A percentile compares a stretch with the other conserved stretches of the same genome.
Conservation (phyloP, 2,888 invertebrate species). For the Dastarcus helophoroides region DNA sequence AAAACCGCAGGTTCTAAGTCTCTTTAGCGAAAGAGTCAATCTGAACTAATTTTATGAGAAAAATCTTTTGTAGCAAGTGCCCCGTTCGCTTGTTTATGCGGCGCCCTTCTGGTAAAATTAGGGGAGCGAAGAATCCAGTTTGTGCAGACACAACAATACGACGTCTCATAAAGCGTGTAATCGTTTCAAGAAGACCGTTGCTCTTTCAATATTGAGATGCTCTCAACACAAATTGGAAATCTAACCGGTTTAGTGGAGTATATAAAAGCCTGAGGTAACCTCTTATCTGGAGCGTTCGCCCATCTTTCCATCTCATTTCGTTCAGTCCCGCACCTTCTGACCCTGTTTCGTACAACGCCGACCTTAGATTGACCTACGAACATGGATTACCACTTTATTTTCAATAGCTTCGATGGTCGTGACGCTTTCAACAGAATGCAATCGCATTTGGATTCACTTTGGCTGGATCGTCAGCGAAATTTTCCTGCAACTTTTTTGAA, state of each 20-base stretch:
- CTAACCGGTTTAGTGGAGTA: conserved; percentile 25
- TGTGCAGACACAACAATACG: conserved; percentile 3
- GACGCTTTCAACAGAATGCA: background rate
- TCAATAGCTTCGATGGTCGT: background rate
- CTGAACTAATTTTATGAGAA: too few relatives aligned
- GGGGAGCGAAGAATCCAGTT: too few relatives aligned
- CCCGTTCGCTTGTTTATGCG: too few relatives aligned
- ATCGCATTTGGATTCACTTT: background rate
- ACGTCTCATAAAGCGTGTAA: conserved; percentile 15
- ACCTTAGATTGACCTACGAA: conserved; percentile 18
- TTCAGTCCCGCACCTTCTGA: conserved; percentile 18
- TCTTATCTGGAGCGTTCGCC: conserved; percentile 25
- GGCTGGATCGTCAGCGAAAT: too few relatives aligned
- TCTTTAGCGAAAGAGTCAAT: too few relatives aligned
- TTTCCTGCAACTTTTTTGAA: too few relatives aligned
- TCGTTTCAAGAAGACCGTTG: conserved; percentile 21
- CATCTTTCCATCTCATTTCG: conserved; percentile 27
- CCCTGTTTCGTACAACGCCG: conserved; percentile 20
- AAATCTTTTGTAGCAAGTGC: too few relatives aligned
- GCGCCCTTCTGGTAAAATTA: too few relatives aligned
- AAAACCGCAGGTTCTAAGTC: too few relatives aligned
- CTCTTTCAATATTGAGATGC: conserved; percentile 21
- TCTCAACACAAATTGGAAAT: conserved; percentile 29
- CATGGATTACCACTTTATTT: conserved; percentile 17
- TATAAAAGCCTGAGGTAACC: conserved; percentile 26